A percentile compares a stretch with the other conserved stretches of the same genome.
Evolutionary conservation across 2,797 vertebrate species (phyloP).

Genomic region (Acanthurus lineatus): DNA sequence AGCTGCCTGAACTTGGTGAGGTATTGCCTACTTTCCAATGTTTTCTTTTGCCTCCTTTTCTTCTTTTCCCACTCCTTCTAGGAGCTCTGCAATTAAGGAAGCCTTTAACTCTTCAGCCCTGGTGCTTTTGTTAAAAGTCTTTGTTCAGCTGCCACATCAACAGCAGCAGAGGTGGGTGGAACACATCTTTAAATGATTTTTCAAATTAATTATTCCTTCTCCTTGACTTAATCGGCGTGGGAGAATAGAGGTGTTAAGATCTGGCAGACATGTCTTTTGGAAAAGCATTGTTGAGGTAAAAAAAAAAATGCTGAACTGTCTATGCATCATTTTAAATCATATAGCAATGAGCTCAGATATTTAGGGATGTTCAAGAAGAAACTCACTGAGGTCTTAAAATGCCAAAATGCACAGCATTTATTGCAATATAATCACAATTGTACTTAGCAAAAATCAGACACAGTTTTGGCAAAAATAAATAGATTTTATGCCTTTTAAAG

Average conservation of each 20-base stretch:
- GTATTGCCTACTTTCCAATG: conserved; percentile 26
- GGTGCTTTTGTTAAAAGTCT: conserved; percentile 71
- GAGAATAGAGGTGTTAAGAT: conserved; percentile 59
- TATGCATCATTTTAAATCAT: conserved; percentile 3
- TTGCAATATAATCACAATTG: conserved; percentile 78
- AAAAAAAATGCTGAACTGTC: background rate
- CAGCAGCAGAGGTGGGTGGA: conserved; percentile 70
- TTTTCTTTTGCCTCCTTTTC: conserved; percentile 48
- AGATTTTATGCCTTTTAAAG: conserved; percentile 70
- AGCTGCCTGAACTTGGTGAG: conserved; percentile 35
- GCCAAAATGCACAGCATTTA: conserved; percentile 84
- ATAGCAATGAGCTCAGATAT: background rate
- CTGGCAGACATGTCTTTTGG: conserved; percentile 25
- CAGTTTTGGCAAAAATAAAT: conserved; percentile 81
- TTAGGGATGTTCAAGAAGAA: conserved; percentile 14
- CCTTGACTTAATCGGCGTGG: conserved; percentile 56
- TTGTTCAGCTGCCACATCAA: conserved; percentile 77
- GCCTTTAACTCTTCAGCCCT: conserved; percentile 63
- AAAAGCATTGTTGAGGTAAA: conserved; percentile 31
- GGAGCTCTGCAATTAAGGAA: conserved; percentile 78
- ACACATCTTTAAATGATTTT: conserved; percentile 70
- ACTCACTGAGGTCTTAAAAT: conserved; percentile 45
- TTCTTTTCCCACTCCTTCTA: conserved; percentile 59
- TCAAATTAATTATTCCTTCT: conserved; percentile 72
- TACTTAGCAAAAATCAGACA: conserved; percentile 76